Evolutionary conservation across 2,888 invertebrate genomes (phyloP).

Genomic region (Platerodrilus igneus): DNA sequence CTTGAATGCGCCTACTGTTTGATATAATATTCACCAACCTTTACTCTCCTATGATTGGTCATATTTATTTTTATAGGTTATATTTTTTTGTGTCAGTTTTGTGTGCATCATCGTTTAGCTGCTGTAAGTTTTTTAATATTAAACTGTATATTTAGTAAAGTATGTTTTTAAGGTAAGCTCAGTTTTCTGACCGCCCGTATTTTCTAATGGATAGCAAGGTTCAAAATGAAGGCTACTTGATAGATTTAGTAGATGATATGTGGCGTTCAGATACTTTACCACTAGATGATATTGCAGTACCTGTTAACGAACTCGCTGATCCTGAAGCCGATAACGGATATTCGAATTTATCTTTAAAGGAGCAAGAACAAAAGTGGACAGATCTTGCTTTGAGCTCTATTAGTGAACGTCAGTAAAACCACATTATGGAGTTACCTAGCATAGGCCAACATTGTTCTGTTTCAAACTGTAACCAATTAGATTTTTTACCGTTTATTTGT

Average conservation of each 20-base stretch:
- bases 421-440: constrained; percentile 76
- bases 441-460: constrained; percentile 63
- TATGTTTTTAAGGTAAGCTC: neutral
- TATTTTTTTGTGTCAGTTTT: too few species aligned
- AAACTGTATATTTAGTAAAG: neutral
- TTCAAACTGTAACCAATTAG: constrained; percentile 60
- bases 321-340: constrained; percentile 90
- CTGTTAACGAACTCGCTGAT: constrained; percentile 83
- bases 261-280: constrained; percentile 84
- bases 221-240: constrained; percentile 65
- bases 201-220: constrained; percentile 70
- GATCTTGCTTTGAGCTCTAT: constrained; percentile 54
- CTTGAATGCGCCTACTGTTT: too few species aligned
- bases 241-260: constrained; percentile 78
- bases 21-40: too few species aligned
- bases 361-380: constrained; percentile 70
- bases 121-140: neutral
- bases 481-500: constrained; percentile 69
- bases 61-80: too few species aligned
- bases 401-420: constrained; percentile 53
- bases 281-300: constrained; percentile 80
- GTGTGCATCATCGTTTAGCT: too few species aligned
- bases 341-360: constrained; percentile 82
- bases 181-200: too few species aligned
- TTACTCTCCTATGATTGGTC: too few species aligned